phyloP scores from a whole-genome alignment of 2,888 invertebrate species.

The Criorhina ranunculi region DNA sequence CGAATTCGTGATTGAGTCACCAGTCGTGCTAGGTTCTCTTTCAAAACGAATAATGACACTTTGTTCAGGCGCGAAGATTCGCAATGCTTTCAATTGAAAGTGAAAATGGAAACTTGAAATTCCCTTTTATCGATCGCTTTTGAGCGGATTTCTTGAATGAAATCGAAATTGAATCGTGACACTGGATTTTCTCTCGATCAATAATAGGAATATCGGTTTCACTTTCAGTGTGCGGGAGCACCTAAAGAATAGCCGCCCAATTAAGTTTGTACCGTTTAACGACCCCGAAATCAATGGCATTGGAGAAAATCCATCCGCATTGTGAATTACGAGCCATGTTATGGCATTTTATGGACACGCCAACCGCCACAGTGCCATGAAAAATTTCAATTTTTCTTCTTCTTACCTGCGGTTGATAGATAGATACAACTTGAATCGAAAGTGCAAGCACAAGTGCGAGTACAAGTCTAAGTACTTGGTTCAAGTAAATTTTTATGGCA shows the following conservation, averaged over 20 bases:
- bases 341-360: background rate
- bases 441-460: conserved; percentile 59
- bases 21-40: conserved; percentile 52
- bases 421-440: conserved; percentile 15
- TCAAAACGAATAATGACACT: conserved; percentile 24
- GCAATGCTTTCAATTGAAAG: conserved; percentile 58
- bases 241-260: conserved; percentile 46
- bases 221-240: conserved; percentile 27
- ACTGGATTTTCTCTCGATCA: conserved; percentile 40
- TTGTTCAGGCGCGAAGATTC: conserved; percentile 21
- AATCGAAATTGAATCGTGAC: conserved; percentile 67
- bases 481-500: conserved; percentile 15
- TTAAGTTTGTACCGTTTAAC: conserved; percentile 31
- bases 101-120: conserved; percentile 45
- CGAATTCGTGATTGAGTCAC: conserved; percentile 58
- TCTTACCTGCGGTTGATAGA: conserved; percentile 40
- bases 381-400: conserved; percentile 14
- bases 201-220: conserved; percentile 24
- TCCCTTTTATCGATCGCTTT: conserved; percentile 33
- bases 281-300: conserved; percentile 28
- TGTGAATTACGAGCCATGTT: background rate
- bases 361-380: background rate
- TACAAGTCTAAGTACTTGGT: conserved; percentile 30
- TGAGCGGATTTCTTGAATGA: background rate
- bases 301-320: conserved; percentile 43